A percentile compares a stretch with the other conserved stretches of the same genome.
phyloP scores from a whole-genome alignment of 2,888 invertebrate species.

The Orthonychiurus folsomi region DNA sequence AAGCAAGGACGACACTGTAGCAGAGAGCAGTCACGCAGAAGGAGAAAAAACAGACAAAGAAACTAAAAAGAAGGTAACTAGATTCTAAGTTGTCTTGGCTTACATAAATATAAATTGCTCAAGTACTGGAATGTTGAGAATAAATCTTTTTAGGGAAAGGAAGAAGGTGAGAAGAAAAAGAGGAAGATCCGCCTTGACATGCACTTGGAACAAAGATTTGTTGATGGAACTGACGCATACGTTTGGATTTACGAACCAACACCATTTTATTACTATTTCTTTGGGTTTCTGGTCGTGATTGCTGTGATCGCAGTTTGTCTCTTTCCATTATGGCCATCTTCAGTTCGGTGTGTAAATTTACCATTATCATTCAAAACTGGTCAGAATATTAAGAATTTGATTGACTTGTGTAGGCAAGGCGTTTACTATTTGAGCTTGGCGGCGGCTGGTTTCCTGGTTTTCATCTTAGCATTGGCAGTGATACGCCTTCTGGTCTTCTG shows the following conservation, averaged over 20 bases:
- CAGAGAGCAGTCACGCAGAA: slow-evolving; percentile 39
- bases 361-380: neutral
- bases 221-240: slow-evolving; percentile 88
- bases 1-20: slow-evolving; percentile 32
- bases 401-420: slow-evolving; percentile 57
- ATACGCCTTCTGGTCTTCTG: slow-evolving; percentile 86
- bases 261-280: slow-evolving; percentile 86
- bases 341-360: slow-evolving; percentile 56
- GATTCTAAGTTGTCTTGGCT: neutral
- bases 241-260: slow-evolving; percentile 98
- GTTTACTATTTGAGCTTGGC: slow-evolving; percentile 95
- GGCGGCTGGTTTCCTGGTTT: slow-evolving; percentile 87
- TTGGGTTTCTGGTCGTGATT: slow-evolving; percentile 78
- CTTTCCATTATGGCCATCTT: slow-evolving; percentile 98
- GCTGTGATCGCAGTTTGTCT: slow-evolving; percentile 92
- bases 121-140: neutral
- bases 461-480: slow-evolving; percentile 82
- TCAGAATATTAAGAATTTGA: too few species aligned
- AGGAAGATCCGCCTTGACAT: slow-evolving; percentile 92
- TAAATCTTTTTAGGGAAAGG: slow-evolving; percentile 22
- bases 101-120: neutral
- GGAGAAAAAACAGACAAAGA: slow-evolving; percentile 31
- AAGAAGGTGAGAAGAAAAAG: slow-evolving; percentile 60
- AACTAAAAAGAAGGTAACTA: slow-evolving; percentile 31
- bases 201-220: slow-evolving; percentile 89